phyloP scores from a whole-genome alignment of 2,888 invertebrate genomes.

The Andrena hattorfiana region DNA sequence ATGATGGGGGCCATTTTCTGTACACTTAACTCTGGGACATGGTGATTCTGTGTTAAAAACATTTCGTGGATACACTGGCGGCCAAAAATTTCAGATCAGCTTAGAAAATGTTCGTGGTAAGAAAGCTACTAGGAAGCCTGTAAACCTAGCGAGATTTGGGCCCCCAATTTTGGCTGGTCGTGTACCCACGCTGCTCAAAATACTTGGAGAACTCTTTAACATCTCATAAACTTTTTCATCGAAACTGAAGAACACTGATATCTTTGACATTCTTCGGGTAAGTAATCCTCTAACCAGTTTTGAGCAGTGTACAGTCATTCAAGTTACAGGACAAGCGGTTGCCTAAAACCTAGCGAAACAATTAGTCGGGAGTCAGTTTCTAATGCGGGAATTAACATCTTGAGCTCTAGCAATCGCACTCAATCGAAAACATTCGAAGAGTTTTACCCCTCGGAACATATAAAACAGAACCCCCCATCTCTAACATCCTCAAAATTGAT shows the following conservation, averaged over 20 bases:
- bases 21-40: background rate
- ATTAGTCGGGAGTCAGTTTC: constrained; percentile 1
- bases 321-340: background rate
- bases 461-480: background rate
- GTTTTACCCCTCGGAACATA: background rate
- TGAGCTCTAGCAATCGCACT: constrained; percentile 2
- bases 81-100: background rate
- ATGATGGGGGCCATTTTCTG: background rate
- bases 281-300: background rate
- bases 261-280: background rate
- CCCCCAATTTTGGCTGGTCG: background rate
- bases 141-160: background rate
- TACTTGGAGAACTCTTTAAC: background rate
- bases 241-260: background rate
- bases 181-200: background rate
- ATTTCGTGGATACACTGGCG: background rate
- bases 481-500: too few species aligned
- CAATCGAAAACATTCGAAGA: background rate
- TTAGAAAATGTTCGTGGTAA: too few species aligned
- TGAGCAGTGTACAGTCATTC: background rate
- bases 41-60: background rate
- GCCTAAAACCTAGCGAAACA: background rate
- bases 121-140: background rate
- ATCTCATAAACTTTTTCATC: background rate
- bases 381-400: constrained; percentile 17